Base-by-base conservation (phyloP, 2,888 invertebrate species). In the Apotomis turbidana region DNA sequence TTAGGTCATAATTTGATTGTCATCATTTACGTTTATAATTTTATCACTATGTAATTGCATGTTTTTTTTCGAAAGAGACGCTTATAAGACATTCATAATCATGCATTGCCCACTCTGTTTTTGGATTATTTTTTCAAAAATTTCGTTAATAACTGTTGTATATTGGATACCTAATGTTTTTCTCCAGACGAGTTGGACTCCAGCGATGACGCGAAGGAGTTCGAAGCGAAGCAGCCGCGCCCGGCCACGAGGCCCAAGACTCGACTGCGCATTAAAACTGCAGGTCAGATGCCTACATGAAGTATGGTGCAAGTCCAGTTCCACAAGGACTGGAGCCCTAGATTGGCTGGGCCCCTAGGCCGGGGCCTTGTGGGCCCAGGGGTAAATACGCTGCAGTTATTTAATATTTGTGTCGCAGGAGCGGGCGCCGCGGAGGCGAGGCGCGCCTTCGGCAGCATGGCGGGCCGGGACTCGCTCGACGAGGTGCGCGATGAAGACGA, bases 401-500 rank as follows among this genome's bases (percentile, higher is more conserved):
- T 27, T 61, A n/a, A 27, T 55, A 68, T 3, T 36, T 1, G 9
- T 15, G 13, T 15, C 46, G n/a, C 71, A 74, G 77, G 77, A n/a
- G 70, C 64, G 55, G 73, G 55, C 46, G 73, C 66, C 51, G 74
- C 62, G 64, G 87, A 86, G 72, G 78, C 87, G 66, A 89, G 94
- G 0, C 91, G 94, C 55, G 92, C 95, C 69, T 95, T 95, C 84
- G 95, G 95, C 76, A 94, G 92, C 78, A 94, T 94, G 93, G 93
- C 90, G 64, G 94, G 84, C 75, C 84, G 90, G 0, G 91, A 90
- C 79, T 91, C 95, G 67, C 93, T 95, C 67, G 95, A 95, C 79
- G 95, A 94, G 57, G 94, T 94, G 76, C 91, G 94, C n/a, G 94
- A 93, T 83, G 90, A 95, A 83, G 90, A 94, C 85, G 88, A 95